These are phyloP conservation scores for Hippocampus abdominalis DNA, from an alignment of 2,113 vertebrate species.

Conservation along the genomic window DNA sequence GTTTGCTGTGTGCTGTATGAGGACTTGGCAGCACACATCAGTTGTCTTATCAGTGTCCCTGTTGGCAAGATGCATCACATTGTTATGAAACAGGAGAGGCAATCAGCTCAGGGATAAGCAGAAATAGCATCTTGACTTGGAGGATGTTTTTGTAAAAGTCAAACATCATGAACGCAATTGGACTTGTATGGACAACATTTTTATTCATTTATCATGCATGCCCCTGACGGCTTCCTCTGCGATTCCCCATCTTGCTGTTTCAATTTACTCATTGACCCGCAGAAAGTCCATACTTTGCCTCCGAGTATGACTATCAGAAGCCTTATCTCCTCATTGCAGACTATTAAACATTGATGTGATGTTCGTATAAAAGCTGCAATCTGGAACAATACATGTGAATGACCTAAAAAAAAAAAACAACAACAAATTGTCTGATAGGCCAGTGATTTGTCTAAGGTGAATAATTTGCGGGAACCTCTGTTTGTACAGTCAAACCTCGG, in stretches of 20 bases:
- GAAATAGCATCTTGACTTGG: slow-evolving; percentile 44
- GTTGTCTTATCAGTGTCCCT: slow-evolving; percentile 58
- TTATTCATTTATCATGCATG: slow-evolving; percentile 21
- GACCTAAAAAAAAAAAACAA: slow-evolving; percentile 57
- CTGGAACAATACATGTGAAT: slow-evolving; percentile 66
- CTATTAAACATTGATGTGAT: slow-evolving; percentile 70
- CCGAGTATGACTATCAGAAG: slow-evolving; percentile 41
- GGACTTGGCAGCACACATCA: slow-evolving; percentile 56
- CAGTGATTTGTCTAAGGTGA: slow-evolving; percentile 49
- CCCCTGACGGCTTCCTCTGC: slow-evolving; percentile 1
- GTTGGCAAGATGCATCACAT: slow-evolving; percentile 51
- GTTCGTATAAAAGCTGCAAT: slow-evolving; percentile 62
- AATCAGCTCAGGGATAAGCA: slow-evolving; percentile 37
- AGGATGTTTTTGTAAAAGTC: slow-evolving; percentile 31
- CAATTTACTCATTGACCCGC: slow-evolving; percentile 18
- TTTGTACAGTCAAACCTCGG: too few relatives aligned
- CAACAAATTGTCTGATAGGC: slow-evolving; percentile 53
- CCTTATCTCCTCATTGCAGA: slow-evolving; percentile 64
- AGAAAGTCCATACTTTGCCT: slow-evolving; percentile 7
- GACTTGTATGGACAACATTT: slow-evolving; percentile 28
- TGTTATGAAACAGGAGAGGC: slow-evolving; percentile 56
- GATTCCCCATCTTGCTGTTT: slow-evolving; percentile 5
- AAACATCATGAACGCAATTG: slow-evolving; percentile 25
- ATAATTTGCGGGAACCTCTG: slow-evolving; percentile 45
- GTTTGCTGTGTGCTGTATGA: slow-evolving; percentile 49